A percentile compares a stretch with the other conserved stretches of the same genome.
phyloP scores from a whole-genome alignment of 2,888 invertebrate species.

The Lacanobia oleracea region DNA sequence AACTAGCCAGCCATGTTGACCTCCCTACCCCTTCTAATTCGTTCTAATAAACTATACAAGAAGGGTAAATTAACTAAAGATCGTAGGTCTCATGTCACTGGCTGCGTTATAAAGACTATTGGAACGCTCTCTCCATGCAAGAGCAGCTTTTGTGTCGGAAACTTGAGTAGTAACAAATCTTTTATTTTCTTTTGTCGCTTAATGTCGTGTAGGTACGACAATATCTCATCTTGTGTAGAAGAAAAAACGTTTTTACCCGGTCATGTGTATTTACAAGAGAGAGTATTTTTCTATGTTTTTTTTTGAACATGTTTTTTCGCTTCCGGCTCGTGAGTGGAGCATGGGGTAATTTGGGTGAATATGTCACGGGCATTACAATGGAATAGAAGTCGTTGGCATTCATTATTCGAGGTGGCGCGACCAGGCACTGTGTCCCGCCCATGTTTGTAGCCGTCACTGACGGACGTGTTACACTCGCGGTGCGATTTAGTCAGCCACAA shows the following conservation, averaged over 20 bases:
- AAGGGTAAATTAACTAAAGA: conserved; percentile 62
- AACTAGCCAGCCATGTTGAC: conserved; percentile 63
- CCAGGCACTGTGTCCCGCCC: conserved; percentile 66
- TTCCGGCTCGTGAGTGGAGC: conserved; percentile 44
- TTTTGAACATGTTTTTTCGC: conserved; percentile 49
- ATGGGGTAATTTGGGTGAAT: conserved; percentile 73
- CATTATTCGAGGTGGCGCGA: conserved; percentile 73
- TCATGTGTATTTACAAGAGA: conserved; percentile 33
- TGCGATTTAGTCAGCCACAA: background rate
- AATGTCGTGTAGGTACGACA: conserved; percentile 70
- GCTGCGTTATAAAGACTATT: conserved; percentile 63
- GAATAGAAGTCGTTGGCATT: conserved; percentile 73
- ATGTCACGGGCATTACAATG: conserved; percentile 73
- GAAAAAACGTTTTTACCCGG: conserved; percentile 39
- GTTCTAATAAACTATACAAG: conserved; percentile 36
- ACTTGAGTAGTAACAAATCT: conserved; percentile 73
- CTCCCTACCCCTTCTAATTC: conserved; percentile 50
- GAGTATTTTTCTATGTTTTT: conserved; percentile 42
- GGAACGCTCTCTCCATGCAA: conserved; percentile 66
- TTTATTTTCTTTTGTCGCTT: conserved; percentile 73
- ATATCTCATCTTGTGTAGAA: conserved; percentile 60
- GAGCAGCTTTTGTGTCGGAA: conserved; percentile 69
- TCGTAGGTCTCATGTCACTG: conserved; percentile 60
- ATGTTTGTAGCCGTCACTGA: conserved; percentile 74
- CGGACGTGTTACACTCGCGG: conserved; percentile 68